phyloP scores from a whole-genome alignment of 2,797 vertebrate genomes.

The Lepus oiostolus region DNA sequence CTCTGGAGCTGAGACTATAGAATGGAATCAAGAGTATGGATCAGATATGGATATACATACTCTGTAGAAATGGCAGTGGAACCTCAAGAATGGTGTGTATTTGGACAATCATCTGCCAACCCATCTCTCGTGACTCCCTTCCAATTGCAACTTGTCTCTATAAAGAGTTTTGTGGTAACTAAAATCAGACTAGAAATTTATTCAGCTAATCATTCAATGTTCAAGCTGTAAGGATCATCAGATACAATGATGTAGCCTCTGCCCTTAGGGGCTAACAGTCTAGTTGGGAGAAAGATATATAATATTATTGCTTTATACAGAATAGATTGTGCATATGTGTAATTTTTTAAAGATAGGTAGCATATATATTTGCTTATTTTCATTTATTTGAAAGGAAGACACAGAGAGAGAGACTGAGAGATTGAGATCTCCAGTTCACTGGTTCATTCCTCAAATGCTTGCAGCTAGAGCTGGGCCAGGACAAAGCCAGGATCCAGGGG shows the following conservation, averaged over 20 bases:
- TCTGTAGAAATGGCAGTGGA: neutral
- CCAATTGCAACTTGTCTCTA: neutral
- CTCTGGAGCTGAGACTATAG: too few species aligned
- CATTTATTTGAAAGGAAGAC: too few species aligned
- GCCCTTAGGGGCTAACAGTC: neutral
- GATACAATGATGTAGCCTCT: neutral
- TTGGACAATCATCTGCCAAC: neutral
- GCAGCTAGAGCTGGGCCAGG: too few species aligned
- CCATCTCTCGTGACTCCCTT: neutral
- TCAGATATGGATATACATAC: neutral
- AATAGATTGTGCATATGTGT: too few species aligned
- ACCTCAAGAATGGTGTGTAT: neutral
- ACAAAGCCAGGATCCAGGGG: too few species aligned
- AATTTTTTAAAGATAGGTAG: too few species aligned
- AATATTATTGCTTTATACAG: neutral
- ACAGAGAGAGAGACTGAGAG: too few species aligned
- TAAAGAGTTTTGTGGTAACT: neutral
- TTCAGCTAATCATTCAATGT: constrained; percentile 17
- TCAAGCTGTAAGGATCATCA: neutral
- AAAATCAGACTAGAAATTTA: neutral
- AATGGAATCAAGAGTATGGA: too few species aligned
- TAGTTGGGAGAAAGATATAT: neutral
- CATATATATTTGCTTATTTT: too few species aligned
- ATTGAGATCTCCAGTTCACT: too few species aligned
- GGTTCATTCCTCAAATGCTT: too few species aligned